Evolutionary conservation across 2,888 invertebrate species (phyloP), one percentile per base, ranked within the genome.

Genomic region (Hoplodrina blanda): DNA sequence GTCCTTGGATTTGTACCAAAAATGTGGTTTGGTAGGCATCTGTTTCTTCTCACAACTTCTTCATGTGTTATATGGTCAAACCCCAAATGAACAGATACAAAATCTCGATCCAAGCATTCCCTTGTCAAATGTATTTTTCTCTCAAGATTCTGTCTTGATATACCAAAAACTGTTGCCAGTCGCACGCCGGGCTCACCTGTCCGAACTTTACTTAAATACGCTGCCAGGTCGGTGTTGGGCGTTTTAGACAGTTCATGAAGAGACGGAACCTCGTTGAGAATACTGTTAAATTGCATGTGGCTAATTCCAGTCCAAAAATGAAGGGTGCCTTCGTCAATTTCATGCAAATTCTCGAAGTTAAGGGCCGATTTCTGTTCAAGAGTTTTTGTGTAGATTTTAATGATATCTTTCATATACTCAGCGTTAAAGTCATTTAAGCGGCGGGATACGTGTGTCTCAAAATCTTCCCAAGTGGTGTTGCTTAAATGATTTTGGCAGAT

Each of bases 341-440:
- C 56, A 41, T 56, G 7, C 19, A 56, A 56, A 56, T 56, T 56
- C 33, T 37, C 56, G 37, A 56, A 56, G 19, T 56, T 37, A n/a
- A 53, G 30, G 20, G 53, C 20, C 5, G 55, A 33, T 55, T 55
- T 55, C 33, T 55, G 55, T 55, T 55, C 55, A 55, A 55, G 55
- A 55, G 55, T n/a, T 55, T 55, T 37, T 56, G 55, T 56, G n/a
- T 56, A 37, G 33, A 56, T 56, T 56, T 4, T n/a, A 56, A 56
- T 56, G 13, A 19, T 56, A 56, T 56, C 33, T 56, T 25, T 15
- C 53, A 37, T 56, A 53, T 37, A 56, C 55, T 56, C 33, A 19
- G 33, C 55, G 33, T 33, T 56, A 56, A 56, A 56, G 6, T 56
- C 55, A 6, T 37, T 56, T 56, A 56, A 56, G 33, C 55, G 55